A percentile compares a stretch with the other conserved stretches of the same genome.
Evolutionary conservation across 2,113 vertebrate genomes (phyloP).

Genomic region (Lycaon pictus): DNA sequence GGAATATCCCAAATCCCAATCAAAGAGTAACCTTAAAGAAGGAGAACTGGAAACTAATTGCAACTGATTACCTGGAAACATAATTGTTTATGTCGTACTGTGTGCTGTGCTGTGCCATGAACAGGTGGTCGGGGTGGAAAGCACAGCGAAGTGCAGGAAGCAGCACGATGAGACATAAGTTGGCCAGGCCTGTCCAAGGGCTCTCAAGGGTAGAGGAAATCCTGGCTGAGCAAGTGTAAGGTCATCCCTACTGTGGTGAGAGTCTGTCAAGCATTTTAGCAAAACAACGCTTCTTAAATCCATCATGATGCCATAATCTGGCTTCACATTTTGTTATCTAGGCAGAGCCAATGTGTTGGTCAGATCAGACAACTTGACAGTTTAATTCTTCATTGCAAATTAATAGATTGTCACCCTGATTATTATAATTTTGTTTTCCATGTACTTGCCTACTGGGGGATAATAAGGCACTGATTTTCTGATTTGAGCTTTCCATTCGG

Average conservation of each 20-base stretch:
- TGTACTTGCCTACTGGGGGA: slow-evolving; percentile 47
- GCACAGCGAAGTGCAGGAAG: not conserved
- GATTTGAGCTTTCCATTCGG: slow-evolving; percentile 27
- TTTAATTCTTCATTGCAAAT: slow-evolving; percentile 69
- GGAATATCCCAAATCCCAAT: not conserved
- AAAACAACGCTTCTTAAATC: not conserved
- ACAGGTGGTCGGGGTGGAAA: not conserved
- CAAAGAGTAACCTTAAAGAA: not conserved
- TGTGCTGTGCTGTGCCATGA: not conserved
- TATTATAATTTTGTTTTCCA: slow-evolving; percentile 61
- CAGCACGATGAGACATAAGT: not conserved
- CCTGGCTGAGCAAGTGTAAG: slow-evolving; percentile 44
- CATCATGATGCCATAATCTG: not conserved
- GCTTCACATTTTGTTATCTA: slow-evolving; percentile 45
- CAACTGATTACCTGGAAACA: not conserved
- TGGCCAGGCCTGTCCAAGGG: not conserved
- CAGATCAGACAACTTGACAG: slow-evolving; percentile 48
- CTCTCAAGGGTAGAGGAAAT: not conserved
- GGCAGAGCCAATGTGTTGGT: not conserved
- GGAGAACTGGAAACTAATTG: not conserved
- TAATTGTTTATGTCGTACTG: not conserved
- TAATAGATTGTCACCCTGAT: slow-evolving; percentile 68
- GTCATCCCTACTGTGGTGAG: not conserved
- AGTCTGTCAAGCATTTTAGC: slow-evolving; percentile 35
- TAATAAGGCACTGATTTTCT: slow-evolving; percentile 38